Evolutionary conservation across 2,797 vertebrate species (phyloP).

Genomic region (Enteromius unitaeniatus): DNA sequence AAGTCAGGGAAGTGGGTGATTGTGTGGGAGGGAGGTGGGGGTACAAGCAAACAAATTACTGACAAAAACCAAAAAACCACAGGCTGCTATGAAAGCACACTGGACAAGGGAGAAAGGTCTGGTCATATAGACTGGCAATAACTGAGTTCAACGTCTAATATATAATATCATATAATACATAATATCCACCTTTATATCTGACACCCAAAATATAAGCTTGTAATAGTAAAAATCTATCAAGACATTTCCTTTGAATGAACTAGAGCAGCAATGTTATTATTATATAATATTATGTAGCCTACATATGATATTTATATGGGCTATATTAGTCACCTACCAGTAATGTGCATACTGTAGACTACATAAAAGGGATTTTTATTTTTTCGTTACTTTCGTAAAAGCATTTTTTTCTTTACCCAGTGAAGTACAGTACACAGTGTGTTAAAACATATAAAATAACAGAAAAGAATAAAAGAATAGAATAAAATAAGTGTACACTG

Average conservation of each 20-base stretch:
- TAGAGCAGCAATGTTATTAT: background rate
- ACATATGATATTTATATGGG: background rate
- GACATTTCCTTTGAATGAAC: background rate
- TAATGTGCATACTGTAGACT: background rate
- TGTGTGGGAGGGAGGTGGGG: conserved; percentile 30
- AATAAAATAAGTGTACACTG: background rate
- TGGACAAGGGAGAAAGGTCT: conserved; percentile 67
- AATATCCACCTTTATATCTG: background rate
- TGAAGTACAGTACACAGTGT: background rate
- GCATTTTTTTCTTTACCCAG: background rate
- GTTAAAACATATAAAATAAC: background rate
- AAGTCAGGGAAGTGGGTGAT: conserved; percentile 25
- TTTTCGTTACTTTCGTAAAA: too few relatives aligned
- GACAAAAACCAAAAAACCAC: conserved; percentile 55
- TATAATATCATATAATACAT: background rate
- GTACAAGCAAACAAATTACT: conserved; percentile 62
- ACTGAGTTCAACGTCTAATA: conserved; percentile 61
- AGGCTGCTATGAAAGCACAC: conserved; percentile 58
- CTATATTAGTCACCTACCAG: background rate
- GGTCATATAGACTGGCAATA: conserved; percentile 72
- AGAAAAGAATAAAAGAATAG: background rate
- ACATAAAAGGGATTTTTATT: background rate
- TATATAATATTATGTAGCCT: background rate
- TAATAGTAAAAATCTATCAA: background rate
- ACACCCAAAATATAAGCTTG: background rate